These are phyloP conservation scores for Gnatocerus cornutus DNA, from an alignment of 2,888 invertebrate genomes.

Conservation along the genomic window DNA sequence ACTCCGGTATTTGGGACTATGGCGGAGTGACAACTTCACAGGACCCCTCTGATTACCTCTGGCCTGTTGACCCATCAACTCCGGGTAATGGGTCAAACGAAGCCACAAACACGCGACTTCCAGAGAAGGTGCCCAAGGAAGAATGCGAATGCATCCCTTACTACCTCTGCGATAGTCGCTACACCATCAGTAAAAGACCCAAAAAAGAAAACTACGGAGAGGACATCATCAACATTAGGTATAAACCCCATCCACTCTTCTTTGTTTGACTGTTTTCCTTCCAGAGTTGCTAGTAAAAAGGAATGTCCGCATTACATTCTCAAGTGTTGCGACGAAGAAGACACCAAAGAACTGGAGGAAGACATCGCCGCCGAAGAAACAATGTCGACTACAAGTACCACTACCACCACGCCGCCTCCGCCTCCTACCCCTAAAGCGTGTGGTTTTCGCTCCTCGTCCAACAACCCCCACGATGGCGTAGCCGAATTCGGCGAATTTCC, in stretches of 20 bases:
- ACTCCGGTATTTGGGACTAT: no score
- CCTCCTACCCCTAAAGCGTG: no score
- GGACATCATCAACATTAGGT: constrained; percentile 6
- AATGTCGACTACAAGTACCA: not conserved
- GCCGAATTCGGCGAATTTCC: constrained; percentile 27
- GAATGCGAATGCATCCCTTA: constrained; percentile 26
- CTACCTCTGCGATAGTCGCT: constrained; percentile 11
- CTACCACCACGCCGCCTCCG: not conserved
- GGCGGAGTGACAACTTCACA: no score
- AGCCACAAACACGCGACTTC: no score
- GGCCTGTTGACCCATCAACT: no score
- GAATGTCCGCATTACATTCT: constrained; percentile 18
- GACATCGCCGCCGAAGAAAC: not conserved
- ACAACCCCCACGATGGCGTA: not conserved
- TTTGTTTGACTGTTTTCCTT: not conserved
- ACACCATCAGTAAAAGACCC: not conserved
- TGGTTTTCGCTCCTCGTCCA: not conserved
- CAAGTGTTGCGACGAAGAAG: constrained; percentile 24
- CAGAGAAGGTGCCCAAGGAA: not conserved
- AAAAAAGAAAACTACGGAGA: constrained; percentile 19
- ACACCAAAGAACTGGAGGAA: not conserved
- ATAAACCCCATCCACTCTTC: not conserved
- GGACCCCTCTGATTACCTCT: no score
- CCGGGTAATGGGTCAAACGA: no score
- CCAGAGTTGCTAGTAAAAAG: not conserved